Base-by-base conservation (phyloP, 1,140 invertebrate genomes). In the Zaprionus kolodkinae region DNA sequence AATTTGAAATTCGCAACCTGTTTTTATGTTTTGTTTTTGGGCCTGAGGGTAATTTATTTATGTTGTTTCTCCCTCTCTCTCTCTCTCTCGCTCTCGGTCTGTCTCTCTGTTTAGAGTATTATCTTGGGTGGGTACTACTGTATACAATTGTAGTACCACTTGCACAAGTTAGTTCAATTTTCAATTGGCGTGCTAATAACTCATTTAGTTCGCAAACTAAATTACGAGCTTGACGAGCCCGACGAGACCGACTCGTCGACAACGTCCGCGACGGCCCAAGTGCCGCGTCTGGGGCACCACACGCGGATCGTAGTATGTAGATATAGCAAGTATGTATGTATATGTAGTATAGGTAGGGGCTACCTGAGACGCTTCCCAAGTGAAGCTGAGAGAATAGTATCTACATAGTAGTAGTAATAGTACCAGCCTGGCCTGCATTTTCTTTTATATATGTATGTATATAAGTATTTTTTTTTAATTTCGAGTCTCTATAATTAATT, bases 141-240 rank as follows among this genome's bases (percentile, higher is more conserved):
- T 17, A 48, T 48, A 50, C 45, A 50, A 50, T 50, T 25, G 45
- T 50, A 50, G 45, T 50, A 52, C 33, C 50, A 63, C 33, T 52
- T 48, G 17, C 30, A 52, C 45, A 52, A 43, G 50, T 64, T 25
- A 36, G 85, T 85, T 81, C 78, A 81, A 68, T 79, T 81, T 79
- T 79, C 85, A 89, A 90, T 89, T 89, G 85, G 85, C 85, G 85
- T 89, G 85, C 76, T 89, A 89, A 89, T 89, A 89, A 85, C 85
- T 89, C 85, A 89, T 89, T 89, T 89, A 89, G 85, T 85, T 89
- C 81, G 86, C 85, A 85, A 76, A 80, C 78, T 79, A 89, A 81
- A 76, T 85, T 84, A 73, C 81, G 76, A 85, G 69, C 86, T 85
- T 84, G 84, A 15, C 40, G 40, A 15, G 40, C 10, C 36, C 85